Percentiles rank a stretch among this genome's conserved stretches.
Evolutionary conservation across 2,888 invertebrate species (phyloP).

Genomic region (Agrenia bidenticulata): DNA sequence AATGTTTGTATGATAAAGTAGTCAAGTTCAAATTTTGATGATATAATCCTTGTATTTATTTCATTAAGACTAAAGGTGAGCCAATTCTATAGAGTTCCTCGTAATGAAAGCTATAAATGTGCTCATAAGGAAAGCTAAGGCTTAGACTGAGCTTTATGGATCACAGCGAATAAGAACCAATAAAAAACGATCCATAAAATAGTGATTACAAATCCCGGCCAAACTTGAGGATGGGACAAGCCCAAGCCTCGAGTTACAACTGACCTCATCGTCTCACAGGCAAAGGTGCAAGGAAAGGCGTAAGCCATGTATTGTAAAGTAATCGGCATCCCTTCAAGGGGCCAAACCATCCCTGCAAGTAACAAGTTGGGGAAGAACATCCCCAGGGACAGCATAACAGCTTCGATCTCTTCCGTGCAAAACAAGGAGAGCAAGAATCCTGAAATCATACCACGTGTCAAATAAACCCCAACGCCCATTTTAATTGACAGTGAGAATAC

Average conservation of each 20-base stretch:
- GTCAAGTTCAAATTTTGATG: too few relatives aligned
- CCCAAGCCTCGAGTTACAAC: slow-evolving; percentile 20
- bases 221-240: slow-evolving; percentile 7
- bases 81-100: too few relatives aligned
- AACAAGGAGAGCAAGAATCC: slow-evolving; percentile 88
- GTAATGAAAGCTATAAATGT: too few relatives aligned
- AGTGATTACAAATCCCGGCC: slow-evolving; percentile 28
- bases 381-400: slow-evolving; percentile 86
- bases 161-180: slow-evolving; percentile 27
- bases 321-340: slow-evolving; percentile 31
- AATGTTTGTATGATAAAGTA: too few relatives aligned
- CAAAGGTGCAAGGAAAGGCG: slow-evolving; percentile 23
- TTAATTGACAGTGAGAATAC: slow-evolving; percentile 61
- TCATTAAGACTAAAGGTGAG: too few relatives aligned
- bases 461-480: slow-evolving; percentile 7
- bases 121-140: too few relatives aligned
- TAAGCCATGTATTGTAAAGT: slow-evolving; percentile 32
- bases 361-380: slow-evolving; percentile 58
- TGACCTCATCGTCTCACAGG: slow-evolving; percentile 24
- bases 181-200: slow-evolving; percentile 33
- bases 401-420: slow-evolving; percentile 86
- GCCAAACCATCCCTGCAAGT: slow-evolving; percentile 41
- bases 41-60: too few relatives aligned
- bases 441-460: slow-evolving; percentile 56
- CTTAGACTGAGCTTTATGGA: slow-evolving; percentile 25